Base-by-base conservation (phyloP, 35 echinoderm and acorn worm genomes). In the Amphiura filiformis region DNA sequence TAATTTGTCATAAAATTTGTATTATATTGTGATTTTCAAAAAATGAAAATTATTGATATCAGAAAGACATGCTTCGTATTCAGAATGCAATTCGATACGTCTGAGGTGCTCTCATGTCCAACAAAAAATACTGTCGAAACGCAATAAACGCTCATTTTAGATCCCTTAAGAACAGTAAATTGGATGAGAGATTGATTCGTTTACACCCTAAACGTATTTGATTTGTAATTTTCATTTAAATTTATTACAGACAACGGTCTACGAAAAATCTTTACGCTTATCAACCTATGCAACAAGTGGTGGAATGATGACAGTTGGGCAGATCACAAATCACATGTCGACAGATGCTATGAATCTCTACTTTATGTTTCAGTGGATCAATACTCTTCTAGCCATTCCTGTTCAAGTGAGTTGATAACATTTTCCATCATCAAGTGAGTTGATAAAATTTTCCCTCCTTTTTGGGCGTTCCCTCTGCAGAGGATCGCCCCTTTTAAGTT, bases 321-420 rank as follows among this genome's bases (percentile, higher is more conserved):
- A 94, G 84, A 91, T 98, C 0, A 92, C 96, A 40, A 98, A 98
- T 78, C 96, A 98, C 82, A 98, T 98, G 86, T 98, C 96, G 26
- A 87, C 89, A 4, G 96, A 98, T 77, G 92, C 96, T 26, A 86
- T 91, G 5, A 94, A 94, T 78, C 64, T 98, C 15, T 82, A 83
- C 7, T 81, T 83, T 65, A 89, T 91, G 5, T 86, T 94, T 41
- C 83, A 94, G 36, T 92, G 56, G 76, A 37, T 86, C 18, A 86
- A 94, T 36, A 91, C 91, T 37, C 78, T 93, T 47, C 88, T 92
- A 87, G 92, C 92, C n/a, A 76, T 98, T n/a, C 96, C 96, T 7
- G 89, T 95, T 77, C 90, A 90, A 87, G 96, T 98, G 64, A 56
- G 91, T n/a, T 7, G 20, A 56, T 0, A 4, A 0, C 38, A 36